Evolutionary conservation across 2,888 invertebrate species (phyloP), one percentile per base, ranked within the genome.

Genomic region (Drosophila hamatofila): DNA sequence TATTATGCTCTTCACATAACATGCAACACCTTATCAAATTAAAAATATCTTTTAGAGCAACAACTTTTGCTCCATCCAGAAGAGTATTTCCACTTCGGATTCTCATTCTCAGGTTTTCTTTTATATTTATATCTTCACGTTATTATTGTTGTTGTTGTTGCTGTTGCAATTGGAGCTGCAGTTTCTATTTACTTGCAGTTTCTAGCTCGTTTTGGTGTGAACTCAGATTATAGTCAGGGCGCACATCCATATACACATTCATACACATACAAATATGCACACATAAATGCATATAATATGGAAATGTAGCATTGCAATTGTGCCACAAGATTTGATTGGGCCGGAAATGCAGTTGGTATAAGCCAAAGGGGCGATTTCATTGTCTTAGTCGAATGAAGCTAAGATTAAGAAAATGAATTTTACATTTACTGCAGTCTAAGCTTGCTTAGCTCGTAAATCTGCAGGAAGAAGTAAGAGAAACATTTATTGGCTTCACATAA

Each of bases 121-220:
- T 67, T 57, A 48, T 58, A 18, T 65, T 44, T 52, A 58, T 37
- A 37, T 63, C 46, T 63, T 23, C 42, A 35, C 30, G 37, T 23
- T 33, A 16, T 42, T 54, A 12, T 18, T 41, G 3, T 27, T 51
- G 44, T 33, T 61, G 21, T 14, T 23, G 44, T 14, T 27, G 25
- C 11, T 27, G 25, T n/a, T 41, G 80, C 81, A 79, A 69, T 81
- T 72, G 54, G 46, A 78, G 73, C 75, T 81, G 87, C 81, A 82
- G 65, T 84, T 84, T 84, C 85, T 82, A 88, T 83, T 84, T 84
- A 84, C 84, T 88, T 85, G 84, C 84, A 88, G 81, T 88, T 85
- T 84, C 85, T 85, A 74, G 72, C 84, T 74, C 76, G 80, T 48
- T 63, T 56, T 52, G 73, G 72, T 84, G 88, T 82, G 88, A 87